These are phyloP conservation scores for Bombus terrestris DNA, from an alignment of 1,140 invertebrate genomes.

Conservation along the genomic window DNA sequence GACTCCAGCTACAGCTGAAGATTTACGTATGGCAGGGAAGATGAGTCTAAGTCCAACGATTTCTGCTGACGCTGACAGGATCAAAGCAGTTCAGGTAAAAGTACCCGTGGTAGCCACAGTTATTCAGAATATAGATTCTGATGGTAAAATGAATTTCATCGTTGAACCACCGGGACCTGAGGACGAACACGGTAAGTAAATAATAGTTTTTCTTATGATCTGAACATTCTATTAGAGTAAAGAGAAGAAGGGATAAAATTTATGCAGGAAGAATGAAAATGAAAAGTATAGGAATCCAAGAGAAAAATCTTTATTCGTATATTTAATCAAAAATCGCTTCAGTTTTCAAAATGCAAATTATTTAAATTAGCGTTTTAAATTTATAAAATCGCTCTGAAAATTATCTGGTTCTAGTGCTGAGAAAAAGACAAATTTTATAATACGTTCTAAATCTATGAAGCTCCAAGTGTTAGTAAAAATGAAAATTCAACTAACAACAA, in stretches of 20 bases:
- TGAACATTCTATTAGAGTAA: neutral
- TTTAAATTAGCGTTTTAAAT: neutral
- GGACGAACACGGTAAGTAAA: slow-evolving; percentile 75
- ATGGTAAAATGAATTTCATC: slow-evolving; percentile 80
- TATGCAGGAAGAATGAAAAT: neutral
- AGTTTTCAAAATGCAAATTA: neutral
- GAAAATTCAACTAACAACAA: neutral
- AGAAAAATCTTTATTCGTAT: neutral
- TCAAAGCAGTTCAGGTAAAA: slow-evolving; percentile 83
- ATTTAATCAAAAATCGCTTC: neutral
- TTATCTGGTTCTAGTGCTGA: neutral
- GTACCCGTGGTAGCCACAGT: slow-evolving; percentile 83
- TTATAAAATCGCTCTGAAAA: neutral
- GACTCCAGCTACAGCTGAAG: slow-evolving; percentile 82
- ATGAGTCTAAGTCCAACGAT: slow-evolving; percentile 75
- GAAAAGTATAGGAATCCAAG: too few species aligned
- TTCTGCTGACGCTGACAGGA: slow-evolving; percentile 71
- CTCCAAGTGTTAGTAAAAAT: neutral
- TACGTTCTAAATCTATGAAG: too few species aligned
- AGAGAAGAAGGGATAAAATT: neutral
- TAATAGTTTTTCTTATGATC: neutral
- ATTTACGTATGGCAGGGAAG: slow-evolving; percentile 81
- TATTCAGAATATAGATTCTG: slow-evolving; percentile 77
- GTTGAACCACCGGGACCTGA: slow-evolving; percentile 79
- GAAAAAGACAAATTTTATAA: too few species aligned